Evolutionary conservation across 2,888 invertebrate species (phyloP).

Genomic region (Suillia variegata): DNA sequence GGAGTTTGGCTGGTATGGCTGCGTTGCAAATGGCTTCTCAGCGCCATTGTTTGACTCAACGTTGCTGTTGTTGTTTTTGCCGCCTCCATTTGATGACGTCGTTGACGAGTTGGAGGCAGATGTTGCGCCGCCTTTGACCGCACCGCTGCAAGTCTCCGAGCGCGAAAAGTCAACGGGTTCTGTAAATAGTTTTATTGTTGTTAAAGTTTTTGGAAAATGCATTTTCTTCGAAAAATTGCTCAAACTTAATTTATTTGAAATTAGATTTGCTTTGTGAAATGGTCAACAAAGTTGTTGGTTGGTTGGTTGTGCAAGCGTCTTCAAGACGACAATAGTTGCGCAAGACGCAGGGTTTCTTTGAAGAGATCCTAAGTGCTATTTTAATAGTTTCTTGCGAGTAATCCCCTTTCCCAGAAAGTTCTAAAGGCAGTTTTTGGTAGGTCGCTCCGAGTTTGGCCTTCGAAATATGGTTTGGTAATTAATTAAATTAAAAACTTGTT

Average conservation of each 20-base stretch:
- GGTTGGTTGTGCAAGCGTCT: no score
- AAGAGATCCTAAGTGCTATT: not conserved
- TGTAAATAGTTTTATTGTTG: slow-evolving; percentile 30
- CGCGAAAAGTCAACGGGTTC: slow-evolving; percentile 62
- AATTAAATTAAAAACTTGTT: no score
- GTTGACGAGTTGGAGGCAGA: slow-evolving; percentile 12
- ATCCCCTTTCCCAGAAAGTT: not conserved
- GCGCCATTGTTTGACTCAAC: slow-evolving; percentile 30
- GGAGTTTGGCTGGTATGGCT: slow-evolving; percentile 26
- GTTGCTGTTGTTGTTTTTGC: slow-evolving; percentile 30
- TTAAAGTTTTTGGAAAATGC: slow-evolving; percentile 6
- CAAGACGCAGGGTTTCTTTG: not conserved
- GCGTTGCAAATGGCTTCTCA: slow-evolving; percentile 32
- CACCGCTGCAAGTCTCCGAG: slow-evolving; percentile 39
- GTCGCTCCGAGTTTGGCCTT: no score
- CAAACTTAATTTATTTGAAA: slow-evolving; percentile 10
- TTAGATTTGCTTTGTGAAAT: slow-evolving; percentile 7
- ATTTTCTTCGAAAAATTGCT: not conserved
- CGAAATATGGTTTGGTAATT: no score
- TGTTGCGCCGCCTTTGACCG: slow-evolving; percentile 6
- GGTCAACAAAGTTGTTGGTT: slow-evolving; percentile 1
- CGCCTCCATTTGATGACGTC: slow-evolving; percentile 4
- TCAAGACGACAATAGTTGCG: no score
- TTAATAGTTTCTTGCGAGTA: not conserved
- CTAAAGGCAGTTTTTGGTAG: not conserved